These are phyloP conservation scores for Morphnarchus princeps DNA, from an alignment of 2,113 vertebrate species.

Conservation along the genomic window DNA sequence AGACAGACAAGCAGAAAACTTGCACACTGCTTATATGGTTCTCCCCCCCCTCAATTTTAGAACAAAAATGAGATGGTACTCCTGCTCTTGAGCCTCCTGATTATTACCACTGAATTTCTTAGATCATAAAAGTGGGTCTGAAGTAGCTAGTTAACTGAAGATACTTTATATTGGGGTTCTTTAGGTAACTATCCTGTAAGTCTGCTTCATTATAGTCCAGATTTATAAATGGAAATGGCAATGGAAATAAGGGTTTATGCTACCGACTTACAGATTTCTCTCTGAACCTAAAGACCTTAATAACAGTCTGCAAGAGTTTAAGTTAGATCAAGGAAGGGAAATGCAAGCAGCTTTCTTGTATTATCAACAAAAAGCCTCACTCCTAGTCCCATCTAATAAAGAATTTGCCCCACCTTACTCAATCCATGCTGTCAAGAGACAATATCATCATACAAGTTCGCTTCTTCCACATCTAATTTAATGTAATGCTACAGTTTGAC, in stretches of 20 bases:
- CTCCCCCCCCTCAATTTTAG: background rate
- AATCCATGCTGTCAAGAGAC: background rate
- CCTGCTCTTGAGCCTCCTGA: background rate
- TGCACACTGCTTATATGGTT: background rate
- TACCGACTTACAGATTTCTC: background rate
- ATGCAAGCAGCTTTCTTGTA: background rate
- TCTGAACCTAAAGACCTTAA: background rate
- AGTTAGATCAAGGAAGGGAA: background rate
- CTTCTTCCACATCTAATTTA: constrained; percentile 44
- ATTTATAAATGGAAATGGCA: background rate
- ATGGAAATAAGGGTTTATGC: background rate
- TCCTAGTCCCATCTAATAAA: background rate
- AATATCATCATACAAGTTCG: background rate
- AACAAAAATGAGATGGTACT: background rate
- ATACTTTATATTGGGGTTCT: background rate
- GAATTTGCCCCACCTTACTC: background rate
- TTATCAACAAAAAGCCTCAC: background rate
- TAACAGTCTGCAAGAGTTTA: background rate
- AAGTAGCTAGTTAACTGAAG: background rate
- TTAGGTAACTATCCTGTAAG: background rate
- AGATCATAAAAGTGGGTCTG: background rate
- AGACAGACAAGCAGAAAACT: background rate
- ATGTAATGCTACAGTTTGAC: constrained; percentile 9
- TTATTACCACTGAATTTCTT: background rate
- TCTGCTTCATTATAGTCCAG: background rate